These are phyloP conservation scores for Scaptodrosophila latifasciaeformis DNA, from an alignment of 2,888 invertebrate genomes.

Conservation along the genomic window DNA sequence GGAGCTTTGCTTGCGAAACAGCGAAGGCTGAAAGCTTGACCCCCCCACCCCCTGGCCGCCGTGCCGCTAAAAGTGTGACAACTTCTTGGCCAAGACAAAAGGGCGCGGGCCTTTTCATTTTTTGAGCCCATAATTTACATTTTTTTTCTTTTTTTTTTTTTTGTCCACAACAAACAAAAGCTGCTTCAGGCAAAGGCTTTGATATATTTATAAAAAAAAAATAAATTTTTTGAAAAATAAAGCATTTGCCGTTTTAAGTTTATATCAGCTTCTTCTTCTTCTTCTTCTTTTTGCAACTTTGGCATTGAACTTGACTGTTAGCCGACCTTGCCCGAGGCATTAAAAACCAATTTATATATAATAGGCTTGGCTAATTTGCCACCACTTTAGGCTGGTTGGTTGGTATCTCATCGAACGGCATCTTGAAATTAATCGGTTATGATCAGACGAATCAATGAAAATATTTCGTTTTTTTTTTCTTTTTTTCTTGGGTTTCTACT, in stretches of 20 bases:
- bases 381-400: conserved; percentile 31
- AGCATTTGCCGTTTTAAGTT: not conserved
- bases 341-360: no score
- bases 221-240: no score
- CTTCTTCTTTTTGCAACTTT: conserved; percentile 30
- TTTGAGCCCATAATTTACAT: conserved; percentile 6
- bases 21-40: not conserved
- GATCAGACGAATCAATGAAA: no score
- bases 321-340: not conserved
- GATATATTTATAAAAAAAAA: no score
- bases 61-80: not conserved
- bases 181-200: no score
- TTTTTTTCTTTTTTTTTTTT: conserved; percentile 5
- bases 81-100: not conserved
- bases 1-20: conserved; percentile 4
- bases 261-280: not conserved
- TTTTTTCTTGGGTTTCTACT: no score
- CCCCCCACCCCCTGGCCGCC: not conserved
- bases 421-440: no score
- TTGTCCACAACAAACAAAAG: no score
- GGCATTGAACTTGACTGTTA: conserved; percentile 63
- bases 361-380: conserved; percentile 23
- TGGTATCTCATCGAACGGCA: conserved; percentile 52
- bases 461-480: no score
- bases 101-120: not conserved